Evolutionary conservation across 2,888 invertebrate genomes (phyloP).

Genomic region (Drosophila atripex): DNA sequence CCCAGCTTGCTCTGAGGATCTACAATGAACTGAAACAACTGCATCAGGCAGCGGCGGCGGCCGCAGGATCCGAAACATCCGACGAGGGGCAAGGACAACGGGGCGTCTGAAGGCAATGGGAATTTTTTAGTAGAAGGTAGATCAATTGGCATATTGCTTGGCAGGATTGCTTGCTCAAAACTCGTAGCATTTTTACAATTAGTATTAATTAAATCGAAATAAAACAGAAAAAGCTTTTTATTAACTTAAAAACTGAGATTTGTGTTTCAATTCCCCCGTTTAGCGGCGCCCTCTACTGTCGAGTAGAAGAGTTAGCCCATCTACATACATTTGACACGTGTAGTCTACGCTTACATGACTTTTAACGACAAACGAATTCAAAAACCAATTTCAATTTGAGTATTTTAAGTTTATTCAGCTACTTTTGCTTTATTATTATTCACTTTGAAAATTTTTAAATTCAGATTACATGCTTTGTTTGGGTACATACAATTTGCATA

Average conservation of each 20-base stretch:
- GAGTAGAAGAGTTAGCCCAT: not conserved
- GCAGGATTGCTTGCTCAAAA: slow-evolving; percentile 30
- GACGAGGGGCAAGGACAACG: slow-evolving; percentile 39
- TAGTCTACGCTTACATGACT: not conserved
- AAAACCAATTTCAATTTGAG: not conserved
- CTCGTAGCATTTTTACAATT: slow-evolving; percentile 66
- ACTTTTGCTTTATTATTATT: slow-evolving; percentile 73
- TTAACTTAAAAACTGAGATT: not conserved
- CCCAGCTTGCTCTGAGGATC: slow-evolving; percentile 76
- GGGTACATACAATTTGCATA: slow-evolving; percentile 71
- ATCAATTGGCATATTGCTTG: slow-evolving; percentile 30
- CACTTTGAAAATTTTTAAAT: slow-evolving; percentile 76
- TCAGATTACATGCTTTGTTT: slow-evolving; percentile 73
- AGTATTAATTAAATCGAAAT: slow-evolving; percentile 50
- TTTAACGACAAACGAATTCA: not conserved
- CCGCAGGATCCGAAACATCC: slow-evolving; percentile 42
- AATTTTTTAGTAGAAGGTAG: slow-evolving; percentile 21
- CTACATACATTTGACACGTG: not conserved
- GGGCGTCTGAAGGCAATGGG: slow-evolving; percentile 3
- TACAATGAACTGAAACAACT: slow-evolving; percentile 82
- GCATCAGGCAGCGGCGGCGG: slow-evolving; percentile 70
- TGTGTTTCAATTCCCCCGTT: not conserved
- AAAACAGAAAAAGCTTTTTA: slow-evolving; percentile 34
- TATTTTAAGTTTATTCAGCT: slow-evolving; percentile 51
- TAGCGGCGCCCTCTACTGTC: not conserved